A percentile compares a stretch with the other conserved stretches of the same genome.
These are phyloP conservation scores for Perdita meconis DNA, from an alignment of 2,888 invertebrate species.

Conservation along the genomic window DNA sequence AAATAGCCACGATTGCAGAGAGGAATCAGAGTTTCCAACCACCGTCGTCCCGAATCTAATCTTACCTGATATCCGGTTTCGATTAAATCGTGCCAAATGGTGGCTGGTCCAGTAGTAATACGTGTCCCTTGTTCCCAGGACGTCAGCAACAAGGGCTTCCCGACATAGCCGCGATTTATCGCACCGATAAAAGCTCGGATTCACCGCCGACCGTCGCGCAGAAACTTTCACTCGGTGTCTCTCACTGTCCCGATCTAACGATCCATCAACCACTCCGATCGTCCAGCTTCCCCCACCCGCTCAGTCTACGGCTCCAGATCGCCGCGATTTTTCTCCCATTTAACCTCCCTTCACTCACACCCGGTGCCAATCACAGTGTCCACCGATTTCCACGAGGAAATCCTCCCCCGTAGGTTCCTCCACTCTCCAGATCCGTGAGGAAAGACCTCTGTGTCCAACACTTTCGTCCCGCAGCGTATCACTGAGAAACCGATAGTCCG, in stretches of 20 bases:
- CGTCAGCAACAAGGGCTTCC: conserved; percentile 46
- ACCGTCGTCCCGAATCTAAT: conserved; percentile 5
- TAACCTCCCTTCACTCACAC: conserved; percentile 26
- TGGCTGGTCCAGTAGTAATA: conserved; percentile 7
- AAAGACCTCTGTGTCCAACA: neutral
- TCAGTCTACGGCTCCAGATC: conserved; percentile 4
- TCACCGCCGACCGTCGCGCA: conserved; percentile 18
- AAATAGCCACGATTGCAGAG: too few relatives aligned
- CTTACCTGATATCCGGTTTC: conserved; percentile 55
- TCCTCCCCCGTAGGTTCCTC: conserved; percentile 1
- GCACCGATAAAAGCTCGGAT: conserved; percentile 42
- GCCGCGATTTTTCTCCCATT: conserved; percentile 19
- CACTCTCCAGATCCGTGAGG: conserved; percentile 1
- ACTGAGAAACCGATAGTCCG: conserved; percentile 1
- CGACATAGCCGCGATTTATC: conserved; percentile 45
- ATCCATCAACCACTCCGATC: conserved; percentile 34
- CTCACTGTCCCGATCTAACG: conserved; percentile 15
- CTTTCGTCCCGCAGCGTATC: conserved; percentile 21
- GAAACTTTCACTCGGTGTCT: conserved; percentile 30
- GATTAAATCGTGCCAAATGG: conserved; percentile 57
- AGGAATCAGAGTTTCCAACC: too few relatives aligned
- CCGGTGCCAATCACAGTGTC: conserved; percentile 10
- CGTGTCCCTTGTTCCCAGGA: conserved; percentile 22
- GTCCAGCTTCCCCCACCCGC: neutral
- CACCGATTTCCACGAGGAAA: conserved; percentile 7